Base-by-base conservation (phyloP, 1,140 invertebrate genomes). In the Aphelinus certus region DNA sequence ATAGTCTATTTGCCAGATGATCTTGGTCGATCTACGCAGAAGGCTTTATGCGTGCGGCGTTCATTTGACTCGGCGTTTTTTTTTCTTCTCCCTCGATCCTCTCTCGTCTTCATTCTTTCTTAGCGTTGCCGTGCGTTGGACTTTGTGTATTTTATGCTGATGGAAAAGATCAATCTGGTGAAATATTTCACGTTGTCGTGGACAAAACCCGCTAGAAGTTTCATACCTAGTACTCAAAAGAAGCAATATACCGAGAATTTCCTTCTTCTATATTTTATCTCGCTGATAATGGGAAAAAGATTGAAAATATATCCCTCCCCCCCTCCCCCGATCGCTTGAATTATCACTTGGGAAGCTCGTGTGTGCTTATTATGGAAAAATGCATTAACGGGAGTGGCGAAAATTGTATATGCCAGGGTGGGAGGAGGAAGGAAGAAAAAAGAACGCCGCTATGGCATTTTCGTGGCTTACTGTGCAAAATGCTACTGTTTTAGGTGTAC, bases 1-100 rank as follows among this genome's bases (percentile, higher is more conserved):
- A 77, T 77, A 76, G 80, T 77, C 78, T 79, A 81, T 81, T 81
- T 79, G 73, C 69, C 73, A 78, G 71, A 78, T 77, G 73, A 76
- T 75, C 71, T 73, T 57, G 69, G 77, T 68, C 75, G 73, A 76
- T 73, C 75, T 67, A 75, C 72, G 67, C 76, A 74, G 76, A 75
- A 76, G 76, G 78, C 77, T 81, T 79, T 81, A 81, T 81, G 77
- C 65, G 65, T 43, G 6, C 70, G 26, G 0, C 26, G 65, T 67
- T 77, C 64, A 64, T 64, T 26, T 26, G 26, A 53, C 63, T 53
- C 51, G 65, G 63, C 73, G 42, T 65, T 55, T 71, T 74, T 74
- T 69, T 79, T 75, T 61, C 57, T 73, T 51, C n/a, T 1, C 49
- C 10, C 69, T 67, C 47, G 42, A 68, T 46, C 6, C 42, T 45